Evolutionary conservation across 1,140 invertebrate genomes (phyloP), one percentile per base, ranked within the genome.

Genomic region (Orussus abietinus): DNA sequence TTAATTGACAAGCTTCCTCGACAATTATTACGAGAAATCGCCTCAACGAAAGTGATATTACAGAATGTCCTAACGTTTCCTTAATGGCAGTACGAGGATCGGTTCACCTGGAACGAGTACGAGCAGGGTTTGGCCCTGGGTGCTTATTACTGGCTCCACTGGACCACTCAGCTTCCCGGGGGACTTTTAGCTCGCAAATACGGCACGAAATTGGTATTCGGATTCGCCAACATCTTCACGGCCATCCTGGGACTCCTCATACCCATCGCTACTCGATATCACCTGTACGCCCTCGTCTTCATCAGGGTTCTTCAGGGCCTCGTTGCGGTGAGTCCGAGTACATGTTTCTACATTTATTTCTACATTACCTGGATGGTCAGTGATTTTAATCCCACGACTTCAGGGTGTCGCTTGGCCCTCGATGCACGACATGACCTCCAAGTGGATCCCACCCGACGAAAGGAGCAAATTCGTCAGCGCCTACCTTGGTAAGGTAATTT

Each of bases 381-480:
- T 75, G 58, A 57, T 68, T 5, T 64, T 69, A 25, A 76, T 74
- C 73, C 61, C 67, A 17, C 72, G 69, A 18, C 57, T 66, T 37
- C 47, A 91, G 88, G 90, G 90, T 17, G 78, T 89, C 26, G 76
- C 81, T 3, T 91, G 87, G 81, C 90, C 90, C 5, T 79, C 86
- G 2, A 87, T 88, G 75, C 88, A 92, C 69, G 77, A 83, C 29
- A 77, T 92, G 66, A 82, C 87, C 10, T 84, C 86, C 0, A 81
- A 84, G 56, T 94, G 90, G 90, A 84, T 89, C 36, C 88, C 88
- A 3, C 82, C 83, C 0, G 77, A 82, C 39, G 89, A 92, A 62
- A 77, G 88, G 32, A 88, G 84, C 56, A 82, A 80, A 70, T 82
- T 87, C 45, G 76, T 82, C 2, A 83, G 82, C 19, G 75, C 84